phyloP scores from a whole-genome alignment of 1,140 invertebrate genomes.

The Drosophila micromelanica region DNA sequence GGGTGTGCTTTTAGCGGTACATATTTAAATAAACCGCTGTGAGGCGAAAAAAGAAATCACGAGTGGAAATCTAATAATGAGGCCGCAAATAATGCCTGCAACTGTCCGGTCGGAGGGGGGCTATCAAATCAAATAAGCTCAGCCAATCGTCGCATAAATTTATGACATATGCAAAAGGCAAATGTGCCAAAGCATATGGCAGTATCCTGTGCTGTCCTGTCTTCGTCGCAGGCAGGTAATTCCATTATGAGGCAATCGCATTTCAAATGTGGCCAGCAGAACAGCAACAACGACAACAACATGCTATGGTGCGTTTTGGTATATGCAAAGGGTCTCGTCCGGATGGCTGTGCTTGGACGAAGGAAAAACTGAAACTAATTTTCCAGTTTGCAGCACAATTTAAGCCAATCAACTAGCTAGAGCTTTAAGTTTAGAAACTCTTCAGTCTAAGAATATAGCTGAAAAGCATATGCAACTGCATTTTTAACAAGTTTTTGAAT shows the following conservation, averaged over 20 bases:
- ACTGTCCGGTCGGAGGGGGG: not conserved
- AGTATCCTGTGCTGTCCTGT: conserved; percentile 1
- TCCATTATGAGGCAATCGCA: conserved; percentile 65
- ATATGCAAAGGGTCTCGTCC: conserved; percentile 28
- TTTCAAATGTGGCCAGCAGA: conserved; percentile 39
- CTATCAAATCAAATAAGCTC: conserved; percentile 76
- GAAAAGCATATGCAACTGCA: not conserved
- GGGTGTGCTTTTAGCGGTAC: conserved; percentile 16
- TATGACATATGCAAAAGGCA: conserved; percentile 66
- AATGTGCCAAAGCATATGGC: not conserved
- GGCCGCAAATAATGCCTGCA: conserved; percentile 23
- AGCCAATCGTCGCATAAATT: conserved; percentile 75
- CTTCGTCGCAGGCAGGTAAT: conserved; percentile 56
- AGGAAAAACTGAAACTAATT: conserved; percentile 60
- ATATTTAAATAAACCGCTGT: conserved; percentile 39
- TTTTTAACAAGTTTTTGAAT: not conserved
- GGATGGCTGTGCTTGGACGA: conserved; percentile 11
- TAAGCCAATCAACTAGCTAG: conserved; percentile 35
- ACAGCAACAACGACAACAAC: conserved; percentile 19
- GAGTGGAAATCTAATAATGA: conserved; percentile 71
- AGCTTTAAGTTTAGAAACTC: conserved; percentile 21
- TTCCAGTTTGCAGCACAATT: conserved; percentile 62
- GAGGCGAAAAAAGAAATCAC: conserved; percentile 38
- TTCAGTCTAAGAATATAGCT: not conserved
- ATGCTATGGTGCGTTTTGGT: conserved; percentile 16